A percentile compares a stretch with the other conserved stretches of the same genome.
Evolutionary conservation across 2,113 vertebrate species (phyloP).

Genomic region (Plectropomus leopardus): DNA sequence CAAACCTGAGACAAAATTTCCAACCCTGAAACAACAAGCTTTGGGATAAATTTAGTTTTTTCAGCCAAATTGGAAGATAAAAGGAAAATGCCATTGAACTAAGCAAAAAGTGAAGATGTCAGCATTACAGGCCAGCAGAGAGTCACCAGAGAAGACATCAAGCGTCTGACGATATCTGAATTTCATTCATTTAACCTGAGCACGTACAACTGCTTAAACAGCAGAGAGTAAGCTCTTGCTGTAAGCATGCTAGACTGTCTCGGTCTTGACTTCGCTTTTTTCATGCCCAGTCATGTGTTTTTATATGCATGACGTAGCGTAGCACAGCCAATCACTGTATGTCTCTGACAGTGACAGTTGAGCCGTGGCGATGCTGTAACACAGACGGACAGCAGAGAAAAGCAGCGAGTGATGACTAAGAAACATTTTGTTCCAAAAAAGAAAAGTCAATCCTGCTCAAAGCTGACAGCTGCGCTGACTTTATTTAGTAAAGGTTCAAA

Average conservation of each 20-base stretch:
- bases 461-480: conserved; percentile 46
- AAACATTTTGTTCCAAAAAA: conserved; percentile 2
- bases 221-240: background rate
- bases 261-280: background rate
- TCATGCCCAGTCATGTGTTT: background rate
- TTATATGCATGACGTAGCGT: conserved; percentile 4
- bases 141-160: background rate
- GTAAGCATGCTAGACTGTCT: background rate
- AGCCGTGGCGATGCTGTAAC: conserved; percentile 2
- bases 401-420: conserved; percentile 21
- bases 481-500: conserved; percentile 35
- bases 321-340: conserved; percentile 8
- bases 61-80: background rate
- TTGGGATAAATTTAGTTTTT: too few relatives aligned
- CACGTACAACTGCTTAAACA: background rate
- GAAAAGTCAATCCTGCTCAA: conserved; percentile 39
- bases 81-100: background rate
- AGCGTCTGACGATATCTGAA: background rate
- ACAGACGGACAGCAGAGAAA: background rate
- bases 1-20: background rate
- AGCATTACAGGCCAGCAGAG: background rate
- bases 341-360: background rate
- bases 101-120: background rate
- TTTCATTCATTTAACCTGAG: background rate
- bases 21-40: background rate